Percentiles rank a stretch among this genome's conserved stretches.
Evolutionary conservation across 1,140 invertebrate species (phyloP).

Genomic region (Parasteatoda tepidariorum): DNA sequence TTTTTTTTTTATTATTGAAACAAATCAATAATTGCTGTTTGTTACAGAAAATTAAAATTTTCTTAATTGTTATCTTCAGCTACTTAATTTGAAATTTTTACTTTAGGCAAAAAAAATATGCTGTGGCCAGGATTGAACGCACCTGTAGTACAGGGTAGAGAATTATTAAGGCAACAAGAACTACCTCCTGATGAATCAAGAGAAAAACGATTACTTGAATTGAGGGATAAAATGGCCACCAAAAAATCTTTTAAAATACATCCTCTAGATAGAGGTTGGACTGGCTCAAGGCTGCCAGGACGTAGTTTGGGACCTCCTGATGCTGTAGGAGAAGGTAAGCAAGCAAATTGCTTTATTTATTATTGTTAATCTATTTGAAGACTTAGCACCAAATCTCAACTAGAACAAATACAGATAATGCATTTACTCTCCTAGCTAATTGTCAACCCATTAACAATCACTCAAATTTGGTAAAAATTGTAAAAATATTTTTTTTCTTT

Average conservation of each 20-base stretch:
- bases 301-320: constrained; percentile 88
- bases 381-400: neutral
- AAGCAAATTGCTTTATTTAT: neutral
- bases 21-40: too few species aligned
- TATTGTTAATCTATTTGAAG: neutral
- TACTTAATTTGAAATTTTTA: too few species aligned
- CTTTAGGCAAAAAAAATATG: constrained; percentile 78
- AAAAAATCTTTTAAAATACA: constrained; percentile 75
- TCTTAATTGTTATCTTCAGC: too few species aligned
- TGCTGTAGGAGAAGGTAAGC: constrained; percentile 78
- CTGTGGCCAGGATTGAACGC: constrained; percentile 92
- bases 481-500: constrained; percentile 46
- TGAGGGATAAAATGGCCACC: constrained; percentile 79
- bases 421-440: neutral
- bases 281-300: constrained; percentile 83
- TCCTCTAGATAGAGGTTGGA: constrained; percentile 90
- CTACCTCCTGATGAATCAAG: constrained; percentile 79
- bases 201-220: constrained; percentile 77
- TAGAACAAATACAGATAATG: neutral
- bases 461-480: neutral
- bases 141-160: constrained; percentile 81
- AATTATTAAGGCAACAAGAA: constrained; percentile 78
- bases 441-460: neutral
- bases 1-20: too few species aligned
- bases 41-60: too few species aligned